Base-by-base conservation (phyloP, 1,140 invertebrate species). In the Camponotus floridanus region DNA sequence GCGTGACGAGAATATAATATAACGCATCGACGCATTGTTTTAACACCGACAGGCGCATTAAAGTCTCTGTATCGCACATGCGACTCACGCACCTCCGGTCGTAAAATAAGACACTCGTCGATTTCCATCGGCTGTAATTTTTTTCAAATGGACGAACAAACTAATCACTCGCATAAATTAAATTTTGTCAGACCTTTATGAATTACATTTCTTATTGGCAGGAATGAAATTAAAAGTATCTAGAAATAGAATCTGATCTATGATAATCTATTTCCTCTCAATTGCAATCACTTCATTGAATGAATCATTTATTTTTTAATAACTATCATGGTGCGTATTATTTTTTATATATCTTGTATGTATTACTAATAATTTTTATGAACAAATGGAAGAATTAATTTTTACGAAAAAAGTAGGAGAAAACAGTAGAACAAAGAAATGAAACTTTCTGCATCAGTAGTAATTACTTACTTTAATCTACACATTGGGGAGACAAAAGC, bases 381-480 rank as follows among this genome's bases (percentile, higher is more conserved):
- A 26, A 26, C 26, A 1, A 0, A 26, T 31, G 26, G 33, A 51
- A 36, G 33, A 79, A 73, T 18, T 1, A 51, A 65, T 4, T 48
- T 79, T 18, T 67, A 21, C 18, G 61, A 79, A 79, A 79, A 33
- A 33, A 51, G n/a, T 68, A 31, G 31, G 31, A 33, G 42, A 64
- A 18, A 26, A 45, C 62, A 76, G 31, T 87, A 70, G 67, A 83
- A 55, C 42, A 8, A 48, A 73, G n/a, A 42, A 51, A 9, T 33
- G 7, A 86, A 42, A 18, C 31, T 81, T 59, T n/a, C 45, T 45
- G 67, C 39, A n/a, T 0, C 42, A 15, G 39, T 21, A n/a, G 57
- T 57, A 79, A 64, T 68, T 59, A 71, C 31, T 80, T 86, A 89
- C 64, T 86, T 70, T 74, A 67, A 86, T 81, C 68, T 42, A 48